These are phyloP conservation scores for Aphelocoma coerulescens DNA, from an alignment of 2,113 vertebrate species.

Conservation along the genomic window DNA sequence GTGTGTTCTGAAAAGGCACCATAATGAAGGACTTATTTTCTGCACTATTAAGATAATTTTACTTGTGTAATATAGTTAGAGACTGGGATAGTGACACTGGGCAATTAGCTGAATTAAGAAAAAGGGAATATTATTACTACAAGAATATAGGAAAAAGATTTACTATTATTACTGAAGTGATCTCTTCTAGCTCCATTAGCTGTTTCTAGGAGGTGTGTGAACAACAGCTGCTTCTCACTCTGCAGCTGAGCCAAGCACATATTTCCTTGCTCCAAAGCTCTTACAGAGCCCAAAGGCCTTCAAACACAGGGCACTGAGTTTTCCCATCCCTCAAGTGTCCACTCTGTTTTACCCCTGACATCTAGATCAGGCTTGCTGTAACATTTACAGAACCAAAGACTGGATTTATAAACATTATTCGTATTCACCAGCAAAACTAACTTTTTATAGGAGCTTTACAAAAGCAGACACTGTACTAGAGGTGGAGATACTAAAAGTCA, in stretches of 20 bases:
- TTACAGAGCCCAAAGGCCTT: not conserved
- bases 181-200: not conserved
- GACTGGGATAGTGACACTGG: not conserved
- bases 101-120: not conserved
- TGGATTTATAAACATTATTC: not conserved
- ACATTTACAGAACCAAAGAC: not conserved
- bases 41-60: not conserved
- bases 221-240: not conserved
- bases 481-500: not conserved
- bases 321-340: not conserved
- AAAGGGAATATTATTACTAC: not conserved
- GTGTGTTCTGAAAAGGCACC: not conserved
- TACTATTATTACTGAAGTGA: not conserved
- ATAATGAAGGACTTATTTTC: not conserved
- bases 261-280: not conserved
- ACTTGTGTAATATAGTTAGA: not conserved
- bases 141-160: not conserved
- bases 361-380: not conserved
- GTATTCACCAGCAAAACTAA: not conserved
- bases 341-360: not conserved
- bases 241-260: not conserved
- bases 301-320: not conserved
- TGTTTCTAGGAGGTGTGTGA: not conserved
- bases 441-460: not conserved
- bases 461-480: not conserved